Percentiles rank a stretch among this genome's conserved stretches.
Evolutionary conservation across 2,888 invertebrate genomes (phyloP).

Genomic region (Noctua pronuba): DNA sequence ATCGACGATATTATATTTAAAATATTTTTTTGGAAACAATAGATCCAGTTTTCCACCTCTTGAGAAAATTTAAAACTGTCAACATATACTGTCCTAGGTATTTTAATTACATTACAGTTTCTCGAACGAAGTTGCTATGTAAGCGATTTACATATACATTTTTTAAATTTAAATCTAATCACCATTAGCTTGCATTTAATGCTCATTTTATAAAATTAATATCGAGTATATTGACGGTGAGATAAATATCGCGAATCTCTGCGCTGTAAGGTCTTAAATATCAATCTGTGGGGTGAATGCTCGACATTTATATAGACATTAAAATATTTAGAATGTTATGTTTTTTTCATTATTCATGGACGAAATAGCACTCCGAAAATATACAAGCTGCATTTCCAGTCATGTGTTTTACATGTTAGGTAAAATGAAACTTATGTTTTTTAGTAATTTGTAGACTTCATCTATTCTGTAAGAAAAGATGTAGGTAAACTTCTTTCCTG

Average conservation of each 20-base stretch:
- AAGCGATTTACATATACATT: not conserved
- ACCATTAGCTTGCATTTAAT: constrained; percentile 13
- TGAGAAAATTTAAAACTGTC: not conserved
- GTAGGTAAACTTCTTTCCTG: not conserved
- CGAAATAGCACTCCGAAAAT: constrained; percentile 22
- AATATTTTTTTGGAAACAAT: not conserved
- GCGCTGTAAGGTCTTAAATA: constrained; percentile 43
- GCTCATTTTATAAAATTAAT: constrained; percentile 17
- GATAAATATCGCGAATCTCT: constrained; percentile 31
- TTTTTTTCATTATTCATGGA: constrained; percentile 33
- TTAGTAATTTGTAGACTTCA: not conserved
- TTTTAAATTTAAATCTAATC: not conserved
- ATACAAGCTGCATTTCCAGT: constrained; percentile 9
- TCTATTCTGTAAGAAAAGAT: not conserved
- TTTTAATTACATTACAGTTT: not conserved
- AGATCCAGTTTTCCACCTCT: not conserved
- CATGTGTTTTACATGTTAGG: not conserved
- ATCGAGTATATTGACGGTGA: constrained; percentile 20
- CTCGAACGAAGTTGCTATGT: not conserved
- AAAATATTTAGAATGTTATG: constrained; percentile 30
- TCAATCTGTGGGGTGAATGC: constrained; percentile 55
- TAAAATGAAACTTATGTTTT: no score
- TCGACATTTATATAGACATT: constrained; percentile 54
- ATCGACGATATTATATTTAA: not conserved
- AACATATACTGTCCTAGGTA: not conserved